Base-by-base conservation (phyloP, 2,113 vertebrate species). In the Elephantulus edwardii region DNA sequence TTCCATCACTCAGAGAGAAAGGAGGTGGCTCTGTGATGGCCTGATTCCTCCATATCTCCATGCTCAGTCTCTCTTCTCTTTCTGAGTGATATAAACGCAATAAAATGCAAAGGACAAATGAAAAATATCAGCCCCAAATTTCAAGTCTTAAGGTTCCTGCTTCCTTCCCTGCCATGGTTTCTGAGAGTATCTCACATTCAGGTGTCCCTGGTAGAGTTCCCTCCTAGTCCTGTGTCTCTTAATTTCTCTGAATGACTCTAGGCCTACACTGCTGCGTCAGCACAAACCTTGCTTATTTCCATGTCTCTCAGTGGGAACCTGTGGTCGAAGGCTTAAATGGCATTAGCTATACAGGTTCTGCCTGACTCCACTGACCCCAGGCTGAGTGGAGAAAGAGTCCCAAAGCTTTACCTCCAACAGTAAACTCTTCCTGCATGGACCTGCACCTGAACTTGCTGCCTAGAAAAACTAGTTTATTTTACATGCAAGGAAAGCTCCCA, bases 131-230 rank as follows among this genome's bases (percentile, higher is more conserved):
- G 11, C 19, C 13, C 40, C 19, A 33, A 19, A 84, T 66, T 74
- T 48, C 33, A 40, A 9, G 20, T 30, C 12, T 40, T 52, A 83
- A 90, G 68, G 17, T 28, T 54, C 35, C 68, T 0, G 28, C 54
- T 52, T 52, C 62, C 35, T 56, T 48, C 9, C 1, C 28, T 30
- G 54, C 66, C 38, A 4, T 26, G 20, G 77, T 44, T 84, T 86
- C 91, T 84, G 33, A 91, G 68, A 38, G 56, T 81, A 60, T 35
- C 42, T 33, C 2, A 40, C 74, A 72, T 72, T 91, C 68, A 81
- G 58, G 30, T 66, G 20, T 16, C 44, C 60, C 48, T 54, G 8
- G 35, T 26, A 54, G 42, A 4, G 24, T 14, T 42, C 38, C 89
- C 42, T 58, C 10, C 42, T 4, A 40, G 35, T 2, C 7, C 9